Conservation (phyloP, 1,140 invertebrate species). For the Latrodectus geometricus region DNA sequence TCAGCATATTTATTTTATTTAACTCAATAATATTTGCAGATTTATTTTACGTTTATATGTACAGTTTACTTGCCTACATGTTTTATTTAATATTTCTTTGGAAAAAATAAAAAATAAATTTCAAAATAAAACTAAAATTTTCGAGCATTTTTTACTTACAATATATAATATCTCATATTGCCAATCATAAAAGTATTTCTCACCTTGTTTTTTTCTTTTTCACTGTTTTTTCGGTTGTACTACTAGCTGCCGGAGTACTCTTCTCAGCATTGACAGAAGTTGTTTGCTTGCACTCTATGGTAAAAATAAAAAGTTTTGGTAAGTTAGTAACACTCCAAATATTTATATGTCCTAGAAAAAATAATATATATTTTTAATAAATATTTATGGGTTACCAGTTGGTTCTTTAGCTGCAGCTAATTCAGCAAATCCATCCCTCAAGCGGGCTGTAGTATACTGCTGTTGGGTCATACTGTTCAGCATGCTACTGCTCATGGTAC, state of each 20-base stretch:
- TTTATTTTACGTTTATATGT: no score
- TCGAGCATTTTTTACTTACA: no score
- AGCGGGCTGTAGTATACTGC: slow-evolving; percentile 67
- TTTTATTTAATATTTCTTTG: no score
- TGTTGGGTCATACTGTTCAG: slow-evolving; percentile 50
- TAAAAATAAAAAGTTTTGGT: background rate
- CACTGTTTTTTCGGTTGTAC: slow-evolving; percentile 85
- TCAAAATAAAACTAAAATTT: no score
- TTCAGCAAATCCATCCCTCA: slow-evolving; percentile 32
- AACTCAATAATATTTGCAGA: no score
- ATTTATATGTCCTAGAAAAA: no score
- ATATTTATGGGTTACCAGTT: background rate
- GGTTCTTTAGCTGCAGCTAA: slow-evolving; percentile 65
- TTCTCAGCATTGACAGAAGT: slow-evolving; percentile 37
- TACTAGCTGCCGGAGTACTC: slow-evolving; percentile 67
- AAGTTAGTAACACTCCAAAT: no score
- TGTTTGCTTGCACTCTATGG: background rate
- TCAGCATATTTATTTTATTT: no score
- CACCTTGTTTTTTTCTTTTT: slow-evolving; percentile 96
- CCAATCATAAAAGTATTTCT: slow-evolving; percentile 34
- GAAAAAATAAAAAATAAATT: no score
- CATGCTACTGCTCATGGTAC: slow-evolving; percentile 59
- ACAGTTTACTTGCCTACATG: no score
- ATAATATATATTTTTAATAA: background rate
- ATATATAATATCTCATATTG: no score